phyloP scores from a whole-genome alignment of 1,140 invertebrate genomes.

The Heliothis subflexa region DNA sequence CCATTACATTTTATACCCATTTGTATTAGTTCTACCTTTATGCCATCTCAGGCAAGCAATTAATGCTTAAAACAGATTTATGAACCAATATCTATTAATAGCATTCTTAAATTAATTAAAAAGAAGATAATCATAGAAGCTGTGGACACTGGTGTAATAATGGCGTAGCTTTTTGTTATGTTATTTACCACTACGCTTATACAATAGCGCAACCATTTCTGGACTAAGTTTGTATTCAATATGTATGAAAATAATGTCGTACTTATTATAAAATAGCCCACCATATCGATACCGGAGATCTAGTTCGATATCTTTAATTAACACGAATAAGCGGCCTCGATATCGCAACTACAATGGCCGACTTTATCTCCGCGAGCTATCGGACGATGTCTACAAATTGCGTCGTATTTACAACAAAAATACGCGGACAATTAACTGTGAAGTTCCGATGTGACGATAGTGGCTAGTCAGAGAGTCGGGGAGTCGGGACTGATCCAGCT shows the following conservation, averaged over 20 bases:
- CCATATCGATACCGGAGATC: conserved; percentile 43
- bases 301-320: conserved; percentile 66
- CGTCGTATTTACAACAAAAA: conserved; percentile 72
- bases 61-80: conserved; percentile 30
- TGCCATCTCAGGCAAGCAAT: conserved; percentile 31
- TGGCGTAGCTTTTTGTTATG: neutral
- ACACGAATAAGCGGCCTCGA: conserved; percentile 67
- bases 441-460: conserved; percentile 48
- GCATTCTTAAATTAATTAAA: conserved; percentile 41
- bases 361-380: conserved; percentile 68
- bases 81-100: conserved; percentile 32
- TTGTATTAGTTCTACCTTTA: conserved; percentile 33
- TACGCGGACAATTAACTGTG: conserved; percentile 68
- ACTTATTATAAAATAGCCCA: conserved; percentile 26
- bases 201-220: neutral
- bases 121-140: neutral
- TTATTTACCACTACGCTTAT: neutral
- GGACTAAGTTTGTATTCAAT: neutral
- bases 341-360: conserved; percentile 65
- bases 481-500: conserved; percentile 7
- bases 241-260: conserved; percentile 16
- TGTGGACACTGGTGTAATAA: conserved; percentile 4
- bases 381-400: conserved; percentile 74
- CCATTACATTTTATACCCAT: conserved; percentile 39
- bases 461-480: conserved; percentile 16